Base-by-base conservation (phyloP, 2,113 vertebrate species). In the Pseudopodoces humilis region DNA sequence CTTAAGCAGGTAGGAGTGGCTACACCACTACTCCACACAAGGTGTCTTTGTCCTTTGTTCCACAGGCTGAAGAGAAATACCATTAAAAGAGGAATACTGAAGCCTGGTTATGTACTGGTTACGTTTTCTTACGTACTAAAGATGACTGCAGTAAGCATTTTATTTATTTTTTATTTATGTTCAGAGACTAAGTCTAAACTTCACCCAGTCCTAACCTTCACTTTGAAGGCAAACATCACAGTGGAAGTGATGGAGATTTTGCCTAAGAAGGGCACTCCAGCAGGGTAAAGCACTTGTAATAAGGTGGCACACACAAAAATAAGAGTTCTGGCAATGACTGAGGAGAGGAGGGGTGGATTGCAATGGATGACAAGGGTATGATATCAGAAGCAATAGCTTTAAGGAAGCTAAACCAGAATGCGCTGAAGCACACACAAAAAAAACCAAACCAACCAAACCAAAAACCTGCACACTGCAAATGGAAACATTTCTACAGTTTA, bases 371-470 rank as follows among this genome's bases (percentile, higher is more conserved):
- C 89, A 93, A 91, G 88, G 89, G 91, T 90, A 96, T 94, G 95
- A 92, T 56, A 92, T 68, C 95, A 97, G 92, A 97, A 97, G 96
- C 97, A 44, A 92, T n/a, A 95, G 96, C 96, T 86, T 94, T 95
- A 95, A 78, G 91, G 83, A 97, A 98, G 96, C 78, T 94, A 96
- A 97, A 95, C 96, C 97, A 92, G 95, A 97, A 97, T 95, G 97
- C 86, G 92, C 56, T 56, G 94, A 98, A 98, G 97, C 97, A 78
- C 76, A 95, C 87, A 96, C 65, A 47, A 77, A 25, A 83, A 74
- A 75, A 86, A 20, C 25, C 69, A 59, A 50, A 70, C 58, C 68
- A 77, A 74, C 6, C 17, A 75, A 95, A 88, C 37, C 83, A 90
- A 96, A 86, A 92, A 80, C 62, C 20, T 92, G 96, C 96, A 89